phyloP scores from a whole-genome alignment of 2,888 invertebrate species.

The Petrolisthes manimaculis region DNA sequence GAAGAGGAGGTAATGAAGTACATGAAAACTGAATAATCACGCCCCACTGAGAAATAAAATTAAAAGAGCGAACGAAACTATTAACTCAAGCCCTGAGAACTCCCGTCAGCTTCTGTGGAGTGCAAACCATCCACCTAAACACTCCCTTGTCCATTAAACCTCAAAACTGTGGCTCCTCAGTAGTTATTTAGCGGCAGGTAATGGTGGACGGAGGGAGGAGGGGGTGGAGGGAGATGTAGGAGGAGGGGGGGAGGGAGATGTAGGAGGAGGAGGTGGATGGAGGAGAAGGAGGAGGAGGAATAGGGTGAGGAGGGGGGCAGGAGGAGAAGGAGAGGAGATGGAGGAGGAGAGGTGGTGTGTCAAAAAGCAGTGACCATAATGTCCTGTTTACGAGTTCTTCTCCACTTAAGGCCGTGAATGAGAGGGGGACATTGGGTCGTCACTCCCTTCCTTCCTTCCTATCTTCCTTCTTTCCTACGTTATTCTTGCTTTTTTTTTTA shows the following conservation, averaged over 20 bases:
- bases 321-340: too few relatives aligned
- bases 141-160: conserved; percentile 16
- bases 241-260: not conserved
- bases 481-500: not conserved
- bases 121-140: too few relatives aligned
- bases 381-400: conserved; percentile 49
- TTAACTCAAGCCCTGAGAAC: too few relatives aligned
- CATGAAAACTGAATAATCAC: too few relatives aligned
- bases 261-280: not conserved
- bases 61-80: too few relatives aligned
- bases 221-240: not conserved
- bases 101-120: too few relatives aligned
- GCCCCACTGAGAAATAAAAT: too few relatives aligned
- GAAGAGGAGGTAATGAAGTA: conserved; percentile 5
- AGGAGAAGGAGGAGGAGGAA: not conserved
- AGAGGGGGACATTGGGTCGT: conserved; percentile 34
- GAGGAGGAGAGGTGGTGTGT: conserved; percentile 27
- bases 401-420: conserved; percentile 44
- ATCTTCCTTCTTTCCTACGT: not conserved
- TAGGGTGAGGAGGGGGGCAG: too few relatives aligned
- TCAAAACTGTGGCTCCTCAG: conserved; percentile 7
- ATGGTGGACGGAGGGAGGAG: conserved; percentile 17
- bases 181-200: conserved; percentile 44
- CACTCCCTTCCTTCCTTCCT: not conserved
- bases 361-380: conserved; percentile 55